Evolutionary conservation across 2,797 vertebrate species (phyloP), one percentile per base, ranked within the genome.

Genomic region (Lacerta bilineata): DNA sequence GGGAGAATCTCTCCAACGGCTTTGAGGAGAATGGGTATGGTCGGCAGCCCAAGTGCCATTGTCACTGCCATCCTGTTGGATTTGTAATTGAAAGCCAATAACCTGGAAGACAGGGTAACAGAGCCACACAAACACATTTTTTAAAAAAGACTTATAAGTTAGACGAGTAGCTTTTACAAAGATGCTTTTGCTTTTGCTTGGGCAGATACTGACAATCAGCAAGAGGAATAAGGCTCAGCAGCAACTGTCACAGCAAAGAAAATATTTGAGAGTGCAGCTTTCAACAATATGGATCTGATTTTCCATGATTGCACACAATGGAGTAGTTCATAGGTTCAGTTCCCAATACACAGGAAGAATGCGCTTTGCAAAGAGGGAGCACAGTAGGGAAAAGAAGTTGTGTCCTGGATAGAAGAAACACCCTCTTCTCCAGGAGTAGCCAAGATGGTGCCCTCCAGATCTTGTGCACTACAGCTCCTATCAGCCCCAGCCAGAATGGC

Each of bases 81-180:
- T 59, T 4, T 20, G 27, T 77, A 75, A 78, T 79, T 72, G 66
- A 91, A 83, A 66, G 39, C 25, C 79, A 72, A 64, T 46, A 87
- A 87, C 66, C 23, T 87, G 43, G 80, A 83, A 91, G 79, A 75
- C 77, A 86, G 20, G 18, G 33, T 0, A 72, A 61, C 3, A 88
- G 43, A 88, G 77, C 59, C 88, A 20, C 61, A 36, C 11, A 46
- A 61, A 64, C 61, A 64, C 61, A 64, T 64, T 18, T 64, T 18
- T 64, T 33, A 33, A 91, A 88, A 87, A 39, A 83, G 46, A 39
- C 59, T 75, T 15, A 61, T 74, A 89, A 90, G 76, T 93, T 80
- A 46, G 87, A 91, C 87, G 27, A 92, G 27, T 29, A 90, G 61
- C 64, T 87, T 82, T 81, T 84, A 83, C 43, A 88, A 80, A 90